phyloP scores from a whole-genome alignment of 2,797 vertebrate species.

The Protonibea diacanthus region DNA sequence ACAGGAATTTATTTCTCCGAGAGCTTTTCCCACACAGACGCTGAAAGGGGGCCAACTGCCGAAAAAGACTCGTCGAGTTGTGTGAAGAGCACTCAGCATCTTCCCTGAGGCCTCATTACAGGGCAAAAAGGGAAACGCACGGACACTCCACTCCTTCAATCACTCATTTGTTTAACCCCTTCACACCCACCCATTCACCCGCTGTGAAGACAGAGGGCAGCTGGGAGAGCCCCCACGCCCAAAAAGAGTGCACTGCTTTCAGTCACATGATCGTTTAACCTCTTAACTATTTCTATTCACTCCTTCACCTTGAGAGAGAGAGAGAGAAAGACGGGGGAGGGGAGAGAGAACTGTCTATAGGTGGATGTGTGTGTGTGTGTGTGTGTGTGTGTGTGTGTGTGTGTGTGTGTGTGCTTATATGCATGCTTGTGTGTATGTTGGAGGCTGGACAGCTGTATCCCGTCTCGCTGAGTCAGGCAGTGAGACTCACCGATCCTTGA shows the following conservation, averaged over 20 bases:
- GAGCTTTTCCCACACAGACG: conserved; percentile 77
- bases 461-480: conserved; percentile 66
- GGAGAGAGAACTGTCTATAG: neutral
- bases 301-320: neutral
- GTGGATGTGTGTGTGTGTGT: conserved; percentile 7
- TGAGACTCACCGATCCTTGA: conserved; percentile 61
- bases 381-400: conserved; percentile 3
- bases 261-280: conserved; percentile 43
- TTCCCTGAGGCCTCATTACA: conserved; percentile 80
- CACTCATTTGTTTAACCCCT: conserved; percentile 57
- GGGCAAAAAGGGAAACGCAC: conserved; percentile 49
- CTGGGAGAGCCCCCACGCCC: neutral
- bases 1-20: conserved; percentile 35
- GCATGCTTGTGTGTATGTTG: conserved; percentile 18
- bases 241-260: conserved; percentile 1
- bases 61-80: conserved; percentile 68
- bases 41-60: conserved; percentile 53
- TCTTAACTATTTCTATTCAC: conserved; percentile 11
- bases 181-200: conserved; percentile 19
- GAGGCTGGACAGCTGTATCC: conserved; percentile 34
- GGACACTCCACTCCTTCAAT: conserved; percentile 62
- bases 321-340: neutral
- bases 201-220: neutral
- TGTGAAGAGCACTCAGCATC: conserved; percentile 79
- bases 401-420: neutral